Evolutionary conservation across 2,113 vertebrate genomes (phyloP).

Genomic region (Chionomys nivalis): DNA sequence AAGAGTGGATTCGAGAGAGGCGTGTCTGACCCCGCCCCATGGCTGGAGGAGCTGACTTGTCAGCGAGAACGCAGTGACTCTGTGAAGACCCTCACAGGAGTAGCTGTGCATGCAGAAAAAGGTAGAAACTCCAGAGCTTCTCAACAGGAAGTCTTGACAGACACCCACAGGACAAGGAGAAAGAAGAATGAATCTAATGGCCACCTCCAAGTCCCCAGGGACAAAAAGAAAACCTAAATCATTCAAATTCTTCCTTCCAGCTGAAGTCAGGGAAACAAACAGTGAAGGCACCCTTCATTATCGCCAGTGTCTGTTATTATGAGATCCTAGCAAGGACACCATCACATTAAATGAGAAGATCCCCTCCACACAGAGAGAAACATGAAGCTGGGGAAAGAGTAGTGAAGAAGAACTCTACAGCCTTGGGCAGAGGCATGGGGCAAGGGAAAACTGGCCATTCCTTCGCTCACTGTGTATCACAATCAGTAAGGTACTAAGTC

Average conservation of each 20-base stretch:
- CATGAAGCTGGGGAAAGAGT: not conserved
- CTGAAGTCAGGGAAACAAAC: not conserved
- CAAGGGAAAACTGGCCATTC: not conserved
- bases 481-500: not conserved
- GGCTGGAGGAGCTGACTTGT: not conserved
- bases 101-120: not conserved
- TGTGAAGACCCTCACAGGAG: not conserved
- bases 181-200: not conserved
- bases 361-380: not conserved
- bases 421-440: accelerated
- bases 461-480: not conserved
- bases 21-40: not conserved
- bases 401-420: not conserved
- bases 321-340: not conserved
- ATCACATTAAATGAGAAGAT: not conserved
- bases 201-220: not conserved
- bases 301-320: not conserved
- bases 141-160: not conserved
- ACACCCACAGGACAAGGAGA: not conserved
- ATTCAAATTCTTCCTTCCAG: not conserved
- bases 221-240: not conserved
- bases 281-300: not conserved
- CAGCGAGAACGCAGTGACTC: not conserved
- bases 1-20: not conserved
- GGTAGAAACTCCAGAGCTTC: not conserved